phyloP scores from a whole-genome alignment of 2,888 invertebrate species.

The Dorcus parallelipipedus region DNA sequence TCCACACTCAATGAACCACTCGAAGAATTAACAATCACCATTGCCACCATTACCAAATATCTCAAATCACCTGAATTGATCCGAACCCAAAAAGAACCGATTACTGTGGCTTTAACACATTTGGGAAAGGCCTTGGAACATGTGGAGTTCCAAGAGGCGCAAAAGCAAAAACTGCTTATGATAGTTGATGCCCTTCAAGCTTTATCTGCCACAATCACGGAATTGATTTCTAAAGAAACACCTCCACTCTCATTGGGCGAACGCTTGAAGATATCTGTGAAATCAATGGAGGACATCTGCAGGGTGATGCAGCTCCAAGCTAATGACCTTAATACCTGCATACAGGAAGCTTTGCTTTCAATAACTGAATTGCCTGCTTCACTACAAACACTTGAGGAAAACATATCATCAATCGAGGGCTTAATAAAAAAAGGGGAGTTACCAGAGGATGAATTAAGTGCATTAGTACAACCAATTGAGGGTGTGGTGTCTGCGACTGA shows the following conservation, averaged over 20 bases:
- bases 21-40: background rate
- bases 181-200: too few relatives aligned
- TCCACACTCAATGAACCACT: background rate
- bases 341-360: background rate
- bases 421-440: background rate
- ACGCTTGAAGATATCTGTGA: background rate
- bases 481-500: constrained; percentile 23
- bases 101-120: background rate
- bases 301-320: background rate
- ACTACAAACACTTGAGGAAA: constrained; percentile 7
- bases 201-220: too few relatives aligned
- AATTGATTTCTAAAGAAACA: too few relatives aligned
- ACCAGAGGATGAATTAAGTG: background rate
- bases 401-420: background rate
- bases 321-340: constrained; percentile 1
- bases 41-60: background rate
- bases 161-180: too few relatives aligned
- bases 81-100: background rate
- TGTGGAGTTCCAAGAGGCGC: too few relatives aligned
- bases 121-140: too few relatives aligned
- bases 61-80: background rate
- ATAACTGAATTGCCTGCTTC: constrained; percentile 4
- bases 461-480: constrained; percentile 3
- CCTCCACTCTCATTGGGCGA: too few relatives aligned
- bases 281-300: background rate